Conservation (phyloP, 1,140 invertebrate species). For the Conopomorpha cramerella region DNA sequence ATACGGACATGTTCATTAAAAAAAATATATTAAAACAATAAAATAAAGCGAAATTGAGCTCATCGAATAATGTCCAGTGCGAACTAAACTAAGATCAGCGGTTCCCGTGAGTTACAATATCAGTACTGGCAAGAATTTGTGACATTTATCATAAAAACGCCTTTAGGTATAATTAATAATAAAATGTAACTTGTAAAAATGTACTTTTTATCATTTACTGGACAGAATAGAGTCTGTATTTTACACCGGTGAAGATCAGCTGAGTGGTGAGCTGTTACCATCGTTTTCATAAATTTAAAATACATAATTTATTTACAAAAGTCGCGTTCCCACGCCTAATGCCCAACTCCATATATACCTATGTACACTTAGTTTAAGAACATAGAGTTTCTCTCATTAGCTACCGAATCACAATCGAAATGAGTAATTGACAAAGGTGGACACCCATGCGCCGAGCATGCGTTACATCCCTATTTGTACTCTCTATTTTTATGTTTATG, state of each 20-base stretch:
- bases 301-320: constrained; percentile 55
- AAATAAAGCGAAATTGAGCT: constrained; percentile 31
- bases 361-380: constrained; percentile 57
- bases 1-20: constrained; percentile 52
- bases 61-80: constrained; percentile 26
- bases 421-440: constrained; percentile 60
- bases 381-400: constrained; percentile 57
- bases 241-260: constrained; percentile 32
- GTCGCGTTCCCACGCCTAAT: constrained; percentile 44
- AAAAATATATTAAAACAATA: constrained; percentile 35
- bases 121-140: constrained; percentile 41
- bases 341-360: constrained; percentile 54
- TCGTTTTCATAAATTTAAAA: constrained; percentile 41
- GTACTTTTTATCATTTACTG: constrained; percentile 36
- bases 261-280: constrained; percentile 12
- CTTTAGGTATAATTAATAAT: constrained; percentile 23
- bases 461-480: constrained; percentile 55
- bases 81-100: constrained; percentile 35
- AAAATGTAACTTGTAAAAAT: constrained; percentile 40
- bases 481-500: constrained; percentile 46
- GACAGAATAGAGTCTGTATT: constrained; percentile 45
- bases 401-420: constrained; percentile 60
- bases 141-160: constrained; percentile 26
- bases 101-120: constrained; percentile 19
- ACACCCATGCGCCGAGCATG: constrained; percentile 52